Base-by-base conservation (phyloP, 2,797 vertebrate genomes). In the Melanotaenia trifasciata region DNA sequence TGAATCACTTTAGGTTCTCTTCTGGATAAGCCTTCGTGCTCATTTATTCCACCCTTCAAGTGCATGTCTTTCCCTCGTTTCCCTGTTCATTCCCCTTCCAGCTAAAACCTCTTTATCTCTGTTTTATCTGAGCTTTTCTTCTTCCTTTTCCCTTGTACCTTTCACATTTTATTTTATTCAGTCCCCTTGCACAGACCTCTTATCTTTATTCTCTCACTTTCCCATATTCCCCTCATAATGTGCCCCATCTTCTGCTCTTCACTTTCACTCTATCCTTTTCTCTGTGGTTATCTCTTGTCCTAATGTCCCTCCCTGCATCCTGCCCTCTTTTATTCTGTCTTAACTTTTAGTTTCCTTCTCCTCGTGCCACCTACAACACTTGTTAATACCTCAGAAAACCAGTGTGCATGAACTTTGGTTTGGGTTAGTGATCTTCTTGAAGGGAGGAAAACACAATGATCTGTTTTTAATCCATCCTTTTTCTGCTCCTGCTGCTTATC, bases 41-140 rank as follows among this genome's bases (percentile, higher is more conserved):
- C 67, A 70, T 85, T 84, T 79, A 78, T 63, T 77, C 64, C 66
- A 77, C 72, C 71, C 45, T 50, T 59, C 72, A 67, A 63, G 56
- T 76, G 40, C 66, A 77, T 20, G 36, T 70, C 61, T 66, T 43
- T 54, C 51, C 65, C 54, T 58, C 4, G 18, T 66, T 80, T 30
- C 51, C 72, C 30, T 67, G 1, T 47, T 43, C 20, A 43, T 71
- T 56, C 59, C 64, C 59, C 54, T 76, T 62, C 63, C 20, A 64
- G 58, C 71, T 70, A 43, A 80, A 81, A 40, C 60, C 22, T 5
- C 66, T 78, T 83, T 78, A 81, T 88, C 76, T 80, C 72, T 70
- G 40, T 69, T 45, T 80, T 77, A 74, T 83, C 72, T 72, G 67
- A 53, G 14, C 20, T 71, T 32, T 26, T 69, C 40, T 76, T 74